Conservation (phyloP, 2,888 invertebrate species). For the Matsumyia berberina region DNA sequence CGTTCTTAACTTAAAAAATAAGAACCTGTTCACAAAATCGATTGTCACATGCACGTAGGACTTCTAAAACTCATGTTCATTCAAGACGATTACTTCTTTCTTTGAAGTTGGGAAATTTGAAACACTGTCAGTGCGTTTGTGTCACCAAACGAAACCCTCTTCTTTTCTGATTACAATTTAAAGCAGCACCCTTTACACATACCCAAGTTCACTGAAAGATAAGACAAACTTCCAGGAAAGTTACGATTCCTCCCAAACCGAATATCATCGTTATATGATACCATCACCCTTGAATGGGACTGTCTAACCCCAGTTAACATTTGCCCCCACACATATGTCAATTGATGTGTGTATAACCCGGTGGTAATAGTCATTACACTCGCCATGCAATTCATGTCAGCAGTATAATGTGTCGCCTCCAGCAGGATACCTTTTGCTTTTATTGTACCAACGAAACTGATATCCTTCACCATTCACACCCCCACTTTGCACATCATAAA, state of each 20-base stretch:
- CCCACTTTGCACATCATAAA: neutral
- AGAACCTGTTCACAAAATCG: no score
- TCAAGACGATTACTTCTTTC: no score
- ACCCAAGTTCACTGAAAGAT: no score
- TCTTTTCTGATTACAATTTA: no score
- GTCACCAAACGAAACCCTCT: no score
- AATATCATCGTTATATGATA: constrained; percentile 7
- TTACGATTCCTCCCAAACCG: neutral
- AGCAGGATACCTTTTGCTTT: constrained; percentile 5
- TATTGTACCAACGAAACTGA: constrained; percentile 3
- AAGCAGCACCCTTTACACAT: no score
- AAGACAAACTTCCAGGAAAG: neutral
- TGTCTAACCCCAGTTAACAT: constrained; percentile 6
- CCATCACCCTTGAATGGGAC: neutral
- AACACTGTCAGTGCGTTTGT: no score
- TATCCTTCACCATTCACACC: neutral
- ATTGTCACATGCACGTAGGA: no score
- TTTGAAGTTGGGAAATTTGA: no score
- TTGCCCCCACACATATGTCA: neutral
- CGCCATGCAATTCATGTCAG: constrained; percentile 4
- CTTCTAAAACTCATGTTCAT: no score
- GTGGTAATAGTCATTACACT: neutral
- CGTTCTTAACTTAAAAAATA: no score
- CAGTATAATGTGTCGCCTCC: neutral
- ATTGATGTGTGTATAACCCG: constrained; percentile 10